Evolutionary conservation across 1,140 invertebrate genomes (phyloP).

Genomic region (Macrosteles quadrilineatus): DNA sequence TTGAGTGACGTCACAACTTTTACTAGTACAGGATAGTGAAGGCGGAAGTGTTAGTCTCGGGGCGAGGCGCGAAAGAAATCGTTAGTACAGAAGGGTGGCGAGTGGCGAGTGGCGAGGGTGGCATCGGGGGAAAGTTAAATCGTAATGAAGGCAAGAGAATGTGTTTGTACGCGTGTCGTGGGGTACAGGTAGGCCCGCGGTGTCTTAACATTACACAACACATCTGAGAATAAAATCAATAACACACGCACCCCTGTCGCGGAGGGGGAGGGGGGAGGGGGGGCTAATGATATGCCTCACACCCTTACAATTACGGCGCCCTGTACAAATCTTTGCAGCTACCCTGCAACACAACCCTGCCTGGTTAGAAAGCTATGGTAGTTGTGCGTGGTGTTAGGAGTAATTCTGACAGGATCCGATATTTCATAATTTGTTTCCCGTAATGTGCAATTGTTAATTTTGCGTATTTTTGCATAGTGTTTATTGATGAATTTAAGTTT

Average conservation of each 20-base stretch:
- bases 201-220: conserved; percentile 30
- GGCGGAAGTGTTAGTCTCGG: too few relatives aligned
- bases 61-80: conserved; percentile 10
- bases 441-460: too few relatives aligned
- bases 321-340: background rate
- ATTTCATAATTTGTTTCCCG: too few relatives aligned
- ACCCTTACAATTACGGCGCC: background rate
- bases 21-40: too few relatives aligned
- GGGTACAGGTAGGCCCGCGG: background rate
- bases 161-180: conserved; percentile 7
- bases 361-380: too few relatives aligned
- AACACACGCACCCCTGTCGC: conserved; percentile 21
- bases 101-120: background rate
- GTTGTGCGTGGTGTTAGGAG: too few relatives aligned
- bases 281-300: conserved; percentile 18
- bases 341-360: too few relatives aligned
- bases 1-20: too few relatives aligned
- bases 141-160: conserved; percentile 16
- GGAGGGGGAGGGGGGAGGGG: background rate
- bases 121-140: conserved; percentile 2
- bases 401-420: too few relatives aligned
- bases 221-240: conserved; percentile 31
- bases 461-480: too few relatives aligned
- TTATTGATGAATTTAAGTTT: too few relatives aligned
- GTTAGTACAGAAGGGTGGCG: conserved; percentile 8